Evolutionary conservation across 2,797 vertebrate genomes (phyloP).

Genomic region (Anguilla anguilla): DNA sequence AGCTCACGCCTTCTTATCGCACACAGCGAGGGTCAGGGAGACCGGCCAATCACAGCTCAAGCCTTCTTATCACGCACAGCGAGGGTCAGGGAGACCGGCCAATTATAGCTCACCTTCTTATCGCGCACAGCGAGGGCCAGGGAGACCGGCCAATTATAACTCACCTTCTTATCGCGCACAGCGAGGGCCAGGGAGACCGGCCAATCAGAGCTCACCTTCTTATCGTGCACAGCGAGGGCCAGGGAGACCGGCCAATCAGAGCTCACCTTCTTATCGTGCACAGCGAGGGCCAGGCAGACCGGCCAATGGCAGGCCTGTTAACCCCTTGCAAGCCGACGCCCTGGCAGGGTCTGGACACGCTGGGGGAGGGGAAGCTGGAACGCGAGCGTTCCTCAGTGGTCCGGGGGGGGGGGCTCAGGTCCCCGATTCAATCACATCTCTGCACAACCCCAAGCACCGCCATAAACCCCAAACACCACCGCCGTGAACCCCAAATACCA

Average conservation of each 20-base stretch:
- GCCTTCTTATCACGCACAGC: neutral
- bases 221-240: neutral
- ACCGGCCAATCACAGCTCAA: neutral
- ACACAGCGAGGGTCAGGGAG: neutral
- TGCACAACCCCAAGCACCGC: too few relatives aligned
- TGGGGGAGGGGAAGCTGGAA: too few relatives aligned
- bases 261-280: neutral
- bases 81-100: neutral
- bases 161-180: neutral
- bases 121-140: neutral
- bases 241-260: neutral
- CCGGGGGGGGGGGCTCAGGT: too few relatives aligned
- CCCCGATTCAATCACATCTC: too few relatives aligned
- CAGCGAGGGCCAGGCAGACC: neutral
- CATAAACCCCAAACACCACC: too few relatives aligned
- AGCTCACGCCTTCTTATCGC: neutral
- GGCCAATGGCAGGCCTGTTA: neutral
- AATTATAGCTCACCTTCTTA: neutral
- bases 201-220: constrained; percentile 3
- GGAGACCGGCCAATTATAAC: neutral
- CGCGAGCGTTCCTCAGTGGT: too few relatives aligned
- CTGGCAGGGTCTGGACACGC: neutral
- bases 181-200: neutral
- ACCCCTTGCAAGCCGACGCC: neutral
- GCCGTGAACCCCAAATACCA: neutral